phyloP scores from a whole-genome alignment of 2,797 vertebrate species.

The Myoxocephalus aenaeus region DNA sequence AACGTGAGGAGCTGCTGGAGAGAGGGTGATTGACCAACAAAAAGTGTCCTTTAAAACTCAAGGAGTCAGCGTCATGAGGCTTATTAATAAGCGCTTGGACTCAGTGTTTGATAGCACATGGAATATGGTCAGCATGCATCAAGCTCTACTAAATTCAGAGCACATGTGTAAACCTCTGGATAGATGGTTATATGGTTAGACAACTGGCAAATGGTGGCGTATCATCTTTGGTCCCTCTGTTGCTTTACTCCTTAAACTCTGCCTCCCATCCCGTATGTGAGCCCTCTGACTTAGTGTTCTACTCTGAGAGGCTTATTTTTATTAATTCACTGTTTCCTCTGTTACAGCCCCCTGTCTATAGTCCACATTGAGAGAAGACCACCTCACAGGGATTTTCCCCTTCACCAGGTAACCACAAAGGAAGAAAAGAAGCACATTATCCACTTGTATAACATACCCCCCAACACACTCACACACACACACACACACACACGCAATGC shows the following conservation, averaged over 20 bases:
- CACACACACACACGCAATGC: slow-evolving; percentile 50
- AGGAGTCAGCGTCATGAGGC: not conserved
- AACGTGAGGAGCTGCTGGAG: slow-evolving; percentile 13
- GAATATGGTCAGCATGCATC: not conserved
- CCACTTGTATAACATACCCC: slow-evolving; percentile 72
- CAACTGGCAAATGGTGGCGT: slow-evolving; percentile 14
- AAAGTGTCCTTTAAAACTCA: not conserved
- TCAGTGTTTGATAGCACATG: not conserved
- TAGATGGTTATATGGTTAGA: not conserved
- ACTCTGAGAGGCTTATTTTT: slow-evolving; percentile 66
- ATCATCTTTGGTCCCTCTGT: slow-evolving; percentile 29
- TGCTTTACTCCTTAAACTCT: slow-evolving; percentile 36
- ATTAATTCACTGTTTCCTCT: slow-evolving; percentile 77
- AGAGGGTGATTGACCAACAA: not conserved
- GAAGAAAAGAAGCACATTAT: slow-evolving; percentile 78
- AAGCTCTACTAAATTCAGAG: not conserved
- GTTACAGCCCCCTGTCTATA: slow-evolving; percentile 65
- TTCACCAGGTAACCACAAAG: slow-evolving; percentile 82
- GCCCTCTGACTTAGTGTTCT: slow-evolving; percentile 42
- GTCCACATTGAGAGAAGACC: slow-evolving; percentile 71
- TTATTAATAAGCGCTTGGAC: not conserved
- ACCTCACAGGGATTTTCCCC: slow-evolving; percentile 83
- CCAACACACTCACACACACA: slow-evolving; percentile 36
- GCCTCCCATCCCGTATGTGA: slow-evolving; percentile 29
- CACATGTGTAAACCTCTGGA: slow-evolving; percentile 2